These are phyloP conservation scores for Drepanosiphum platanoidis DNA, from an alignment of 2,888 invertebrate species.

Conservation along the genomic window DNA sequence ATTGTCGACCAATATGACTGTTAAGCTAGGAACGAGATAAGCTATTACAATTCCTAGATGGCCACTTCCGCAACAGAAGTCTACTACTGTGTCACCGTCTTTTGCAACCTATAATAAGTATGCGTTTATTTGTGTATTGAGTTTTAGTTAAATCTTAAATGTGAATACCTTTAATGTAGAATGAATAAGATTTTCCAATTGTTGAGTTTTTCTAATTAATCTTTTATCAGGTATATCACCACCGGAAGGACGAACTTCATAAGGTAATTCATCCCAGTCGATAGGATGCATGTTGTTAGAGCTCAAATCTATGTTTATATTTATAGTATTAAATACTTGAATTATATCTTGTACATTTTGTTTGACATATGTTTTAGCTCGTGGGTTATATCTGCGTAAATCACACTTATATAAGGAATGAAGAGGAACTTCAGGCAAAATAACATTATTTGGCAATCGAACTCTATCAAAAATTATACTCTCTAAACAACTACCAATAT, in stretches of 20 bases:
- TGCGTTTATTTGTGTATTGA: background rate
- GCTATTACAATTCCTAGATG: conserved; percentile 90
- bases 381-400: conserved; percentile 79
- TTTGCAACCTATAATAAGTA: conserved; percentile 70
- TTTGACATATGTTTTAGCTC: conserved; percentile 78
- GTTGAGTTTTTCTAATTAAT: conserved; percentile 82
- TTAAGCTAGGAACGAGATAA: conserved; percentile 79
- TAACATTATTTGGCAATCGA: background rate
- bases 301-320: conserved; percentile 67
- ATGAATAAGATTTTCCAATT: conserved; percentile 84
- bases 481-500: conserved; percentile 20
- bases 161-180: conserved; percentile 75
- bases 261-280: conserved; percentile 79
- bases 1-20: conserved; percentile 87
- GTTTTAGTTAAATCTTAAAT: background rate
- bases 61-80: conserved; percentile 95
- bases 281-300: conserved; percentile 67
- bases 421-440: conserved; percentile 70
- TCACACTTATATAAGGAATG: conserved; percentile 83
- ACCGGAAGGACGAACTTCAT: conserved; percentile 79
- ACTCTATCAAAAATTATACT: conserved; percentile 23
- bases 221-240: conserved; percentile 82
- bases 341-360: conserved; percentile 75
- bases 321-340: conserved; percentile 66
- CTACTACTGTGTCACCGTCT: conserved; percentile 80